Evolutionary conservation across 2,113 vertebrate genomes (phyloP), one percentile per base, ranked within the genome.

Genomic region (Pachypanchax playfairii): DNA sequence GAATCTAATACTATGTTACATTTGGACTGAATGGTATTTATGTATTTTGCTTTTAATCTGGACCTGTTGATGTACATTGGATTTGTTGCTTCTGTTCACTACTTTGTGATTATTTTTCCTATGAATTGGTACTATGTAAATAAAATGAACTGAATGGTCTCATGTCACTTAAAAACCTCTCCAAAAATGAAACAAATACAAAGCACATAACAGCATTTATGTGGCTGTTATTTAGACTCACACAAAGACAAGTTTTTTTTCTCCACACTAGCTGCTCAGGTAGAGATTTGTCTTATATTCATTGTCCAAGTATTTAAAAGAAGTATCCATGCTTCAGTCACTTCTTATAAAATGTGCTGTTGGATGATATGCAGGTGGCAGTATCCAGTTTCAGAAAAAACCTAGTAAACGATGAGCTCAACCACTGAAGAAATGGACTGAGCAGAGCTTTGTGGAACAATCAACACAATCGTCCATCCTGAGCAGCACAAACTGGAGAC

Each of bases 371-470:
- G 82, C 84, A 76, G 74, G 69, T 58, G 42, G 0, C 0, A 88
- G 94, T 87, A 92, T 93, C 91, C 52, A 80, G 84, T 94, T 94
- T 93, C 93, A 90, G 87, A 75, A 86, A 87, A 88, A 88, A 91
- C 81, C 76, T 73, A 66, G 51, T 89, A n/a, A 46, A 85, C 80
- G 87, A 70, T 83, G 85, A 83, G 92, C 91, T 90, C 89, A 93
- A 88, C 70, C 79, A 65, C 68, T 65, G 83, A 70, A 77, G 38
- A 85, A 87, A 80, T 79, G 65, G 70, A 85, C 69, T 57, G 51
- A 4, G 2, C 25, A 35, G 36, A 13, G 25, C 15, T 42, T 31
- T 57, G 15, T 15, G 33, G 13, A 49, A 60, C 29, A 55, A 77
- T 73, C 67, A 65, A 59, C 61, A 53, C 24, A n/a, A n/a, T 35